Base-by-base conservation (phyloP, 2,113 vertebrate genomes). In the Electrona antarctica region DNA sequence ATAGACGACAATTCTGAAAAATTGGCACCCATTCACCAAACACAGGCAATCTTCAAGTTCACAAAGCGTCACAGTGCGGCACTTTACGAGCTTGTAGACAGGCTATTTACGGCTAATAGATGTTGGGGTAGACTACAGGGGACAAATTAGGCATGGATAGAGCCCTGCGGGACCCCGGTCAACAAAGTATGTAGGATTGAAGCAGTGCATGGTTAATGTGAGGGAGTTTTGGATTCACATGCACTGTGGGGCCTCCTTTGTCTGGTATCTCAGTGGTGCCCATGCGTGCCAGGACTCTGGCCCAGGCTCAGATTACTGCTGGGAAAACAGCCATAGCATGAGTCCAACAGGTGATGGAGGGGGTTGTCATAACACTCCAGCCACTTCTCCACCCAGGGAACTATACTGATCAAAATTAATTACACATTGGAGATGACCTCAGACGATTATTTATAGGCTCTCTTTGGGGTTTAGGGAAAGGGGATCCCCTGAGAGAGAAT, bases 261-360 rank as follows among this genome's bases (percentile, higher is more conserved):
- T 69, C 14, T 71, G 60, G 71, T 58, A 73, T 74, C 60, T 84
- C 69, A 75, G 0, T 6, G 60, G 71, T 77, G 62, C n/a, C 69
- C 14, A 13, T 71, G 72, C 28, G 55, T 64, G 69, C 76, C 61
- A 76, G 73, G 73, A 82, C 58, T 56, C 54, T 7, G 47, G 54
- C 33, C 15, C 2, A 21, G 58, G 79, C 79, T 92, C 72, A 4
- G 58, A 75, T 92, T 91, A 79, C 88, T 6, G 60, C 74, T 89
- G 86, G 76, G 82, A 88, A 87, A 89, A 85, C 79, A 81, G 62
- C 64, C 78, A 13, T 83, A 80, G 64, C 76, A 28, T 46, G 83
- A 82, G 56, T 65, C 79, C 81, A 89, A 88, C 90, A 92, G 91
- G 90, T 92, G 92, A 90, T 74, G 61, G 82, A 84, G 60, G 64